phyloP scores from a whole-genome alignment of 2,888 invertebrate genomes.

The Trisateles emortualis region DNA sequence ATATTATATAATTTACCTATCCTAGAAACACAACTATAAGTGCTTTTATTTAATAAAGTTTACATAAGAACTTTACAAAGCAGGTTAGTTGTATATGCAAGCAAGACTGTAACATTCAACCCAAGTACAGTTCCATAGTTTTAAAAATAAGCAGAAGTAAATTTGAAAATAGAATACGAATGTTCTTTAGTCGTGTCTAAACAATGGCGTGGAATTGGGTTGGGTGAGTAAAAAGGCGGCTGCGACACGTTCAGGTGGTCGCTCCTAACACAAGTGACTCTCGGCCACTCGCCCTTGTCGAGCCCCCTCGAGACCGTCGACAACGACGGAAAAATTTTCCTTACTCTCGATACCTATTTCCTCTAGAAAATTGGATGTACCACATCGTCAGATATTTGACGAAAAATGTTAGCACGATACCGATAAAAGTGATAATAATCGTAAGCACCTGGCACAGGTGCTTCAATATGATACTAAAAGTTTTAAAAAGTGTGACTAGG shows the following conservation, averaged over 20 bases:
- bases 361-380: conserved; percentile 39
- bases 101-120: background rate
- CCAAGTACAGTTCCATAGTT: background rate
- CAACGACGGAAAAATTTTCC: conserved; percentile 62
- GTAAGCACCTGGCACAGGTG: too few species aligned
- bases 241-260: conserved; percentile 68
- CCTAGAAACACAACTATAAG: too few species aligned
- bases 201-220: conserved; percentile 65
- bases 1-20: too few species aligned
- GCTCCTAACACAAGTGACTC: conserved; percentile 51
- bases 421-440: background rate
- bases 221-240: conserved; percentile 58
- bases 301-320: conserved; percentile 63
- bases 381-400: conserved; percentile 27
- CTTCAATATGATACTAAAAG: too few species aligned
- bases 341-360: conserved; percentile 54
- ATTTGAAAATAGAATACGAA: conserved; percentile 42
- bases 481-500: too few species aligned
- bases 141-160: conserved; percentile 15
- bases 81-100: too few species aligned
- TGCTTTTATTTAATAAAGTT: too few species aligned
- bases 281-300: conserved; percentile 53
- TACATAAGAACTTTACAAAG: too few species aligned
- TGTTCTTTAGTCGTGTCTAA: conserved; percentile 47
- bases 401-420: conserved; percentile 2